Conservation (phyloP, 2,888 invertebrate species). For the Zygothrica quintamaculata region DNA sequence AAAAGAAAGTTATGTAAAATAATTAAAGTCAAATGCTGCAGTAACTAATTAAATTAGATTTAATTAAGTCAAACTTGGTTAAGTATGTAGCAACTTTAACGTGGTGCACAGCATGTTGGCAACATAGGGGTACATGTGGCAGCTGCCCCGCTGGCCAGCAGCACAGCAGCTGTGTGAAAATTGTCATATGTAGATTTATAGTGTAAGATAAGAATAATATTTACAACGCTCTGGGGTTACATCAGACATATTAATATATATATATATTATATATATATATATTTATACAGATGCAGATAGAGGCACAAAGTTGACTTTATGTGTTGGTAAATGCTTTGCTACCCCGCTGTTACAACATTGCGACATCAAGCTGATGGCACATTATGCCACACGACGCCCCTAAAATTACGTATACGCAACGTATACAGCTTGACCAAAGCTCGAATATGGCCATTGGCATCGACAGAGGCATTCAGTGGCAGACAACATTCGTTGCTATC, state of each 20-base stretch:
- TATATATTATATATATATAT: conserved; percentile 5
- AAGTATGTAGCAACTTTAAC: conserved; percentile 33
- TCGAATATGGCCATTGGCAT: conserved; percentile 43
- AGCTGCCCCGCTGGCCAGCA: conserved; percentile 38
- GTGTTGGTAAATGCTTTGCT: conserved; percentile 62
- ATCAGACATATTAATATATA: conserved; percentile 10
- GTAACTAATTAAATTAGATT: conserved; percentile 3
- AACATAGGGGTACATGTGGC: conserved; percentile 23
- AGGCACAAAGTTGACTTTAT: conserved; percentile 66
- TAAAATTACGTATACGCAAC: conserved; percentile 72
- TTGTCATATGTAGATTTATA: conserved; percentile 81
- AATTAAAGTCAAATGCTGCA: conserved; percentile 1
- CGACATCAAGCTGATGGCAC: conserved; percentile 64
- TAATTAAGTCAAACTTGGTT: too few species aligned
- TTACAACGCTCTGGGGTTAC: conserved; percentile 74
- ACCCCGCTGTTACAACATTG: conserved; percentile 52
- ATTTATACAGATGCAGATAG: conserved; percentile 27
- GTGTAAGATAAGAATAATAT: conserved; percentile 78
- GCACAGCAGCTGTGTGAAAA: conserved; percentile 65
- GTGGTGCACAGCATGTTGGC: conserved; percentile 18
- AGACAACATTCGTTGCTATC: not conserved
- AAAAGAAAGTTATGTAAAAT: too few species aligned
- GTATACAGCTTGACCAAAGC: conserved; percentile 12
- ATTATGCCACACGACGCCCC: conserved; percentile 75
- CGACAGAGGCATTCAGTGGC: not conserved